A percentile compares a stretch with the other conserved stretches of the same genome.
Conservation (phyloP, 2,797 vertebrate genomes). For the Molothrus aeneus region DNA sequence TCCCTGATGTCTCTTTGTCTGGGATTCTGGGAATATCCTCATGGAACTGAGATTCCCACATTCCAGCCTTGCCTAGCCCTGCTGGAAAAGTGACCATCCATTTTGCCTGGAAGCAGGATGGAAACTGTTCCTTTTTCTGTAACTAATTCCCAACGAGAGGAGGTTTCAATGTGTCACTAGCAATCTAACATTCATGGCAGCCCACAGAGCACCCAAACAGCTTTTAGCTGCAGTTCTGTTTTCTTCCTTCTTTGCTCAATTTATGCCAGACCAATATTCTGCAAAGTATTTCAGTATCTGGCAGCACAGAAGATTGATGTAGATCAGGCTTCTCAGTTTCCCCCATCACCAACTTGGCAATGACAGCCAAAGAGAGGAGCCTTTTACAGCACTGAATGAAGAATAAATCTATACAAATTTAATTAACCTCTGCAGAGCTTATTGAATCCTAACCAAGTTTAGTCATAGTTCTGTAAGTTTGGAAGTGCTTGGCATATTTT, state of each 20-base stretch:
- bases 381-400: conserved; percentile 50
- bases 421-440: conserved; percentile 73
- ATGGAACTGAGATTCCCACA: background rate
- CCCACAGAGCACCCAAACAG: background rate
- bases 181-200: background rate
- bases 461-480: conserved; percentile 66
- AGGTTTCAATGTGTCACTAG: background rate
- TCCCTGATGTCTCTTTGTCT: background rate
- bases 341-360: conserved; percentile 55
- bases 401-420: conserved; percentile 76
- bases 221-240: background rate
- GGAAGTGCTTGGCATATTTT: conserved; percentile 51
- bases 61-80: fast-evolving
- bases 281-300: conserved; percentile 9
- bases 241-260: background rate
- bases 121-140: background rate
- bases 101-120: background rate
- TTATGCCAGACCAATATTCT: background rate
- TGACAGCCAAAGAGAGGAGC: conserved; percentile 34
- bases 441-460: conserved; percentile 60
- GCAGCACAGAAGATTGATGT: conserved; percentile 42
- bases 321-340: conserved; percentile 60
- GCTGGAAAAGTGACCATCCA: background rate
- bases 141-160: background rate
- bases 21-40: background rate